Base-by-base conservation (phyloP, 2,113 vertebrate genomes). In the Malurus cyaneus region DNA sequence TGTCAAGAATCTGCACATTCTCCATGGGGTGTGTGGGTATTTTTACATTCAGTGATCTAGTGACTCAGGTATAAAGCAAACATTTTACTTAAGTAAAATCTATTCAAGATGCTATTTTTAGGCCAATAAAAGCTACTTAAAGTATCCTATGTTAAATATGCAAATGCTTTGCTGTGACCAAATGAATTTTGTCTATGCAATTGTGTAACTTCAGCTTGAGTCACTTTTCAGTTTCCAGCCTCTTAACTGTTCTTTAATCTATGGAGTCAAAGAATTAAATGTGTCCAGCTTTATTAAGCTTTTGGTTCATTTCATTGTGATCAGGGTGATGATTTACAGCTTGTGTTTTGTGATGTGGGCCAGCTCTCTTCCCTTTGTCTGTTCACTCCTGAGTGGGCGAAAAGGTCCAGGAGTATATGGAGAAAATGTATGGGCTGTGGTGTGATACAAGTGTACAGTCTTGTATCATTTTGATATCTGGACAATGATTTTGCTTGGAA, bases 371-470 rank as follows among this genome's bases (percentile, higher is more conserved):
- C 8, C 19, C 8, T 69, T 86, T 62, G 12, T 17, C 29, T 67
- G 0, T 29, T 46, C 12, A 16, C 14, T 56, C 44, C 53, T 80
- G 36, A 56, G 5, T 47, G 32, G 18, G 13, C 76, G 23, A 16
- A 62, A 60, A 79, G 39, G 28, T 65, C 8, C 2, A n/a, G 19
- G 29, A 28, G 31, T 11, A 2, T 39, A 24, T 54, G 74, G 18
- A 39, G 44, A 39, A 53, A 39, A 6, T 0, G 0, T 41, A 10
- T 6, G 29, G 29, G 7, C 29, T 42, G 39, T 60, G 19, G 5
- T 47, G 3, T 3, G 9, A 11, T 12, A 19, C 0, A 6, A 8
- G 14, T 7, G 24, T 12, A 2, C 2, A 2, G 24, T 61, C 0
- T 1, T 41, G 0, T n/a, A 10, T 23, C 18, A 39, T 23, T 16